These are phyloP conservation scores for Mormoops blainvillei DNA, from an alignment of 2,113 vertebrate genomes.

Conservation along the genomic window DNA sequence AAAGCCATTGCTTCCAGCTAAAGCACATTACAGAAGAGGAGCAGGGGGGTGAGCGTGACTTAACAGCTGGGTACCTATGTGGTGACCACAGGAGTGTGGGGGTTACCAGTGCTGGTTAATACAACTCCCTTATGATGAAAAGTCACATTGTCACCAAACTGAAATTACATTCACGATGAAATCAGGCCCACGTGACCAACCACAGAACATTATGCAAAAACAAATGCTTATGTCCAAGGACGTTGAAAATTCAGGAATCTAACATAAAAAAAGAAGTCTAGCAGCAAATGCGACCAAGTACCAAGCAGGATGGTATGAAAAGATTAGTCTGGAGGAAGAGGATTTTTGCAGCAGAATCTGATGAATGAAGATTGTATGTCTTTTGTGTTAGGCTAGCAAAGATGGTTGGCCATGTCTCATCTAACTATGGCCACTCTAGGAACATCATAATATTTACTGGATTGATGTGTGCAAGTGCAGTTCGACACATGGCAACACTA, in stretches of 20 bases:
- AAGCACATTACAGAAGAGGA: not conserved
- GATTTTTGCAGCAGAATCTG: not conserved
- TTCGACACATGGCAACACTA: not conserved
- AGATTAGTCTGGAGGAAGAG: not conserved
- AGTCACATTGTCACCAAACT: not conserved
- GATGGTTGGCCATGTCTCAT: not conserved
- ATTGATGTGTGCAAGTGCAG: not conserved
- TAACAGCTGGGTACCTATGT: too few species aligned
- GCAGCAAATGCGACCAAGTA: not conserved
- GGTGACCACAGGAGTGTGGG: not conserved
- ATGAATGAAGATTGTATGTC: not conserved
- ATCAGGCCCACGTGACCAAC: not conserved
- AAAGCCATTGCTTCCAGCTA: not conserved
- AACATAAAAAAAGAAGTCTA: not conserved
- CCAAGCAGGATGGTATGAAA: not conserved
- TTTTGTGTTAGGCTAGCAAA: not conserved
- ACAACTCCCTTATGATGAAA: not conserved
- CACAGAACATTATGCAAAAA: not conserved
- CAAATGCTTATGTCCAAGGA: not conserved
- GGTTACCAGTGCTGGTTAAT: not conserved
- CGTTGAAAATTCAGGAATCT: not conserved
- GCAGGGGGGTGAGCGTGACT: rapidly evolving
- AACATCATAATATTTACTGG: not conserved
- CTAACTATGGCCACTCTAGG: not conserved
- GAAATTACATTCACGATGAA: not conserved